Base-by-base conservation (phyloP, 2,113 vertebrate species). In the Hydrochoerus hydrochaeris region DNA sequence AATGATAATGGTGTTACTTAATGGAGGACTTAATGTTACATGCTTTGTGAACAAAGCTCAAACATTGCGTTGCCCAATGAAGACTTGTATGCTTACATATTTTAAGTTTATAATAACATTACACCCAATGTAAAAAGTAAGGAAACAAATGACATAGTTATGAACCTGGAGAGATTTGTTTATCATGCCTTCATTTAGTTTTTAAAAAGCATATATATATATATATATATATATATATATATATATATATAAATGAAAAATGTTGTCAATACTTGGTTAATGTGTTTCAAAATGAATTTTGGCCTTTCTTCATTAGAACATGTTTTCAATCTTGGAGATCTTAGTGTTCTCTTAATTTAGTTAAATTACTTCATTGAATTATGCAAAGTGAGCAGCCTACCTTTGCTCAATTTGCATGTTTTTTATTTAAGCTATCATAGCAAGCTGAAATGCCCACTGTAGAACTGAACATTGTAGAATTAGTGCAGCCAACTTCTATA, bases 341-440 rank as follows among this genome's bases (percentile, higher is more conserved):
- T 49, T 28, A 8, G 1, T 84, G 13, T 44, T 67, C 24, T 90
- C 46, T 94, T 60, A 38, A n/a, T 78, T 88, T 75, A 75, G 41
- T 65, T 24, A 94, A 35, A 58, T 93, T 54, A 60, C 30, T 82
- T 95, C 57, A 54, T 32, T 89, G 35, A 88, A 90, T 92, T 90
- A 88, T 63, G 57, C 22, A 77, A 52, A 92, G 73, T 95, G 97
- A 91, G 78, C 95, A 92, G 95, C 92, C 89, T 86, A 78, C 67
- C 13, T 1, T 83, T 83, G 41, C 85, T 0, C 60, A 91, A 60
- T 93, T 88, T 95, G 2, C 32, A 5, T 77, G 84, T 83, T 52
- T 71, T 95, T 90, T 63, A 54, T 95, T 83, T 83, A 78, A 93
- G 57, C 52, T 89, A 41, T 22, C 80, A 30, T 65, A 38, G 30